phyloP scores from a whole-genome alignment of 2,113 vertebrate species.

The Tenrec ecaudatus region DNA sequence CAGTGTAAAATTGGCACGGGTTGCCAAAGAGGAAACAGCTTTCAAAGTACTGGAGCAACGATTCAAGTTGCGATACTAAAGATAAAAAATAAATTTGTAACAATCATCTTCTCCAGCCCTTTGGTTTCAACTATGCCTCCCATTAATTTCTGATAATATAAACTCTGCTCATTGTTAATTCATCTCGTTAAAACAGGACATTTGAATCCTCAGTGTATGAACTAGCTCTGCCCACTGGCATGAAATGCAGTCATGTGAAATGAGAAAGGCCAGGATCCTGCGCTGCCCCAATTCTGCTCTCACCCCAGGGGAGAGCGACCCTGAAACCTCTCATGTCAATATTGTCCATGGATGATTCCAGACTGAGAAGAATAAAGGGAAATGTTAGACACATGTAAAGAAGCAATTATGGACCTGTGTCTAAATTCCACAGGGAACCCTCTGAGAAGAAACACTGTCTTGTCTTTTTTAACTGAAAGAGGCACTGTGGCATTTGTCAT shows the following conservation, averaged over 20 bases:
- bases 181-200: conserved; percentile 57
- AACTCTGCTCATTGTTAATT: conserved; percentile 69
- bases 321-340: conserved; percentile 67
- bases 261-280: conserved; percentile 67
- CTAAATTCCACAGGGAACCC: conserved; percentile 74
- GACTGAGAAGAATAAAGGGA: conserved; percentile 75
- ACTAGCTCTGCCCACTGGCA: conserved; percentile 61
- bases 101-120: conserved; percentile 81
- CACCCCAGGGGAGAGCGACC: conserved; percentile 79
- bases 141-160: conserved; percentile 46
- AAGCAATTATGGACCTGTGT: conserved; percentile 64
- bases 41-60: conserved; percentile 86
- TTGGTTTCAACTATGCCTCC: conserved; percentile 77
- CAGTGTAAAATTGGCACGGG: conserved; percentile 83
- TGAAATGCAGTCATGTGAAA: conserved; percentile 77
- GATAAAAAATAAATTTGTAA: conserved; percentile 87
- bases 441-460: conserved; percentile 81
- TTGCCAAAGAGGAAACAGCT: conserved; percentile 82
- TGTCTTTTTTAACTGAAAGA: conserved; percentile 68
- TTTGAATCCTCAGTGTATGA: conserved; percentile 72
- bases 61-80: conserved; percentile 85
- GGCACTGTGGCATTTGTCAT: conserved; percentile 78
- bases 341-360: conserved; percentile 74
- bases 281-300: conserved; percentile 76
- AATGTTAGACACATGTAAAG: conserved; percentile 67